These are phyloP conservation scores for Forbesichthys papilliferus DNA, from an alignment of 2,113 vertebrate species.

Conservation along the genomic window DNA sequence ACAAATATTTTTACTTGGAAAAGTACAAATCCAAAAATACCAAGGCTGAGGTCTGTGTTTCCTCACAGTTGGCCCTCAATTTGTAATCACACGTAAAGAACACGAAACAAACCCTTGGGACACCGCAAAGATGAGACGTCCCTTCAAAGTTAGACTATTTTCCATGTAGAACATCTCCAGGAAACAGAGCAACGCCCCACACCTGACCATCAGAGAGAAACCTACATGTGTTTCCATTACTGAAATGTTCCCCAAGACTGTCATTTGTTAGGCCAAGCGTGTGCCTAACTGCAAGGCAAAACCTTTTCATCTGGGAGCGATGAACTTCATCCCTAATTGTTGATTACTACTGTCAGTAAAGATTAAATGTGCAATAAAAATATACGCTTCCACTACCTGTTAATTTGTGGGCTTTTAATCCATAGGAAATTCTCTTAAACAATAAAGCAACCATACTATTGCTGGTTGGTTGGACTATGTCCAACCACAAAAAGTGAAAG, in stretches of 20 bases:
- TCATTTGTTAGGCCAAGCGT: conserved; percentile 43
- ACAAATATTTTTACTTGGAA: conserved; percentile 11
- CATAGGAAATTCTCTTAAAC: neutral
- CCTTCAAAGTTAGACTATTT: conserved; percentile 20
- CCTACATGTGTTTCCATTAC: conserved; percentile 54
- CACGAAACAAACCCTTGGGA: conserved; percentile 25
- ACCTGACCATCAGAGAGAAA: conserved; percentile 50
- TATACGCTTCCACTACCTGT: conserved; percentile 4
- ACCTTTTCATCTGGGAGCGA: conserved; percentile 48
- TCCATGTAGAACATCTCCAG: conserved; percentile 48
- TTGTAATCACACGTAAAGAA: conserved; percentile 30
- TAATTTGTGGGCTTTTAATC: conserved; percentile 3
- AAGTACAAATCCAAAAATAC: conserved; percentile 16
- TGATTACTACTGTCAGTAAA: conserved; percentile 45
- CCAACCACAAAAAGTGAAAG: conserved; percentile 2
- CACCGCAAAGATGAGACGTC: conserved; percentile 32
- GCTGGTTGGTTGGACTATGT: neutral
- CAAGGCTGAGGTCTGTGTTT: conserved; percentile 7
- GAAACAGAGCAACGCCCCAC: conserved; percentile 29
- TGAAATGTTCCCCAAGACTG: conserved; percentile 38
- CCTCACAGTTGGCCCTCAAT: conserved; percentile 33
- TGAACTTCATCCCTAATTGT: conserved; percentile 39
- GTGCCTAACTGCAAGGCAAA: conserved; percentile 42
- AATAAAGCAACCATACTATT: neutral
- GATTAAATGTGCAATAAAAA: conserved; percentile 38